Percentiles rank a stretch among this genome's conserved stretches.
phyloP scores from a whole-genome alignment of 2,888 invertebrate species.

The Nomada goodeniana region DNA sequence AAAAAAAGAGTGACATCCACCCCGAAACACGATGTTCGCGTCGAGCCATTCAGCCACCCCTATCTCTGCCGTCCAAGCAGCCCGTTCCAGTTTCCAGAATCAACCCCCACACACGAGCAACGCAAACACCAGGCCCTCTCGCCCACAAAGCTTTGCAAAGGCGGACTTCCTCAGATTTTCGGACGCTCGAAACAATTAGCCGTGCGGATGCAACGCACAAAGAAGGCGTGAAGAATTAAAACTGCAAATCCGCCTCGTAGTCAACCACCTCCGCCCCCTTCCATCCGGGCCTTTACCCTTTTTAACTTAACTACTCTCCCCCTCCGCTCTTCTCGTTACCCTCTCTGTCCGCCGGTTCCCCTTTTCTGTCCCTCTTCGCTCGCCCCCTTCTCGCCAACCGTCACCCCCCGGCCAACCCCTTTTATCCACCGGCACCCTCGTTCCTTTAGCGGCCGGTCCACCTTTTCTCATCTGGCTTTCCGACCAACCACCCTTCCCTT shows the following conservation, averaged over 20 bases:
- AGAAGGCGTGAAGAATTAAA: slow-evolving; percentile 54
- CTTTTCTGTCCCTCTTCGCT: slow-evolving; percentile 28
- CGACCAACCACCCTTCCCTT: background rate
- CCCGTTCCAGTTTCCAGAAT: slow-evolving; percentile 4
- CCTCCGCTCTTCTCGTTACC: background rate
- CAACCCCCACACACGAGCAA: background rate
- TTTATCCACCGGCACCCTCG: slow-evolving; percentile 41
- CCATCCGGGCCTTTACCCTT: background rate
- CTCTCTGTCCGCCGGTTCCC: slow-evolving; percentile 15
- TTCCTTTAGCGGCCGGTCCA: slow-evolving; percentile 40
- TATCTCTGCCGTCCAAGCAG: background rate
- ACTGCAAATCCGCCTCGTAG: slow-evolving; percentile 37
- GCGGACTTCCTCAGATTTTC: slow-evolving; percentile 10
- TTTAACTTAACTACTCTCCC: slow-evolving; percentile 30
- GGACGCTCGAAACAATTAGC: slow-evolving; percentile 30
- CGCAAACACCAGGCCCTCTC: background rate
- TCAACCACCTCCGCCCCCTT: background rate
- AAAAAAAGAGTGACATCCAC: background rate
- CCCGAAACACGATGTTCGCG: background rate
- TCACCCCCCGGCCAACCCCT: slow-evolving; percentile 50
- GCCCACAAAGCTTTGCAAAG: background rate
- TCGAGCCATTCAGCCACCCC: slow-evolving; percentile 4
- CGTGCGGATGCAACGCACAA: slow-evolving; percentile 22
- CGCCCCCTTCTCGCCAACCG: slow-evolving; percentile 52
- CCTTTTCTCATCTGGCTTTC: slow-evolving; percentile 32